Evolutionary conservation across 2,113 vertebrate genomes (phyloP), one percentile per base, ranked within the genome.

Genomic region (Dissostichus mawsoni): DNA sequence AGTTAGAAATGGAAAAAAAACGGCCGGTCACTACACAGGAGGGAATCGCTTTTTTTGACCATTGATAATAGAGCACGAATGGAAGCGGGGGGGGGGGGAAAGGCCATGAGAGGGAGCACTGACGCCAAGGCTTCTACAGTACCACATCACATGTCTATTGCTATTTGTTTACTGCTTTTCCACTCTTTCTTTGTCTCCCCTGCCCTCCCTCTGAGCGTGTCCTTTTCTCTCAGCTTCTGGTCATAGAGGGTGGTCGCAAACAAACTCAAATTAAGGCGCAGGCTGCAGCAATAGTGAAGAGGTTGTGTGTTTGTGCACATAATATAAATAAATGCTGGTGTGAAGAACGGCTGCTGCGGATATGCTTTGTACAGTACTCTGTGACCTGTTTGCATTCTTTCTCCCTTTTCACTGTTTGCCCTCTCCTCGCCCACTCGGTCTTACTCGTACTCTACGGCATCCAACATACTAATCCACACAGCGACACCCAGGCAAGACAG

Each of bases 1-100:
- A 87, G 86, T 83, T 82, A 58, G 53, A 64, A 29, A 29, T 29
- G 29, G 68, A 62, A 90, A 87, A 66, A 87, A 83, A 87, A 83
- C 70, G 63, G 63, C 65, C 63, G 62, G 80, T 83, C 85, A 79
- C 66, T 78, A 52, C 79, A 78, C 84, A 83, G 87, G 85, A 86
- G 70, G 76, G 70, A 83, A 78, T 80, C 64, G 50, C 76, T 80
- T 92, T 80, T 92, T 91, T 83, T 83, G 79, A 85, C 83, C 90
- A 91, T 93, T 91, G 92, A 84, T 84, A 86, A 71, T 84, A 89
- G 80, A 86, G 78, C 9, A 58, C 83, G 72, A 69, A 58, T 12
- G 29, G 17, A 67, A 29, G 29, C 3, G 3, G 29, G 25, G 25
- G 25, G 25, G 25, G 56, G 63, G 14, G 53, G 12, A 55, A 70